Evolutionary conservation across 2,797 vertebrate species (phyloP), one percentile per base, ranked within the genome.

Genomic region (Sebastes hubbsi): DNA sequence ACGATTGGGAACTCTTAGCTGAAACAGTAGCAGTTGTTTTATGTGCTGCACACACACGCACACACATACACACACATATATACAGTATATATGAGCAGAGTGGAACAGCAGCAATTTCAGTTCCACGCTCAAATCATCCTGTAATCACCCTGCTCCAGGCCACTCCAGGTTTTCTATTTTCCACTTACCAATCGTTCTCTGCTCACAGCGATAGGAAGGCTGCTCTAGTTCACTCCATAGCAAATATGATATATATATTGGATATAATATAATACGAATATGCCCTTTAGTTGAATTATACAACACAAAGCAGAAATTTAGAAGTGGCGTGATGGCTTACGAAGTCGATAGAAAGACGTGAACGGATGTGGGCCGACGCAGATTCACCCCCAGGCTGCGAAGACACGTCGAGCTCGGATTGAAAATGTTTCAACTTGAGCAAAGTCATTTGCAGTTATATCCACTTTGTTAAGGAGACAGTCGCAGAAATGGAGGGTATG

Each of bases 91-190:
- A 42, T 58, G 66, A 75, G 63, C 72, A 11, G 67, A 69, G 61
- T 77, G 30, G 74, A 83, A 77, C 72, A 76, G 77, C 75, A 65
- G 75, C 87, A 87, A 88, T 89, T 87, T 90, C 83, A 71, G 76
- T 82, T 72, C 63, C 63, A 34, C n/a, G 14, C 78, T 88, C 80
- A 82, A 91, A 88, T 89, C 87, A 85, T 72, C 72, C 88, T 72
- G 77, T 91, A 91, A 91, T 90, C 90, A 88, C 85, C 75, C 80
- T 74, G 81, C 88, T 89, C 75, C n/a, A 34, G 80, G 83, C 83
- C 74, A 84, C 79, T 88, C 76, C 87, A 76, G 79, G 77, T 88
- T 89, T 89, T 89, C 87, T 82, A 71, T 87, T 89, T 80, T 60
- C 77, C 77, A 82, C 84, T 81, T 78, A 81, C 66, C 72, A 70